A percentile compares a stretch with the other conserved stretches of the same genome.
Evolutionary conservation across 1,140 invertebrate species (phyloP).

Genomic region (Hetaerina americana): DNA sequence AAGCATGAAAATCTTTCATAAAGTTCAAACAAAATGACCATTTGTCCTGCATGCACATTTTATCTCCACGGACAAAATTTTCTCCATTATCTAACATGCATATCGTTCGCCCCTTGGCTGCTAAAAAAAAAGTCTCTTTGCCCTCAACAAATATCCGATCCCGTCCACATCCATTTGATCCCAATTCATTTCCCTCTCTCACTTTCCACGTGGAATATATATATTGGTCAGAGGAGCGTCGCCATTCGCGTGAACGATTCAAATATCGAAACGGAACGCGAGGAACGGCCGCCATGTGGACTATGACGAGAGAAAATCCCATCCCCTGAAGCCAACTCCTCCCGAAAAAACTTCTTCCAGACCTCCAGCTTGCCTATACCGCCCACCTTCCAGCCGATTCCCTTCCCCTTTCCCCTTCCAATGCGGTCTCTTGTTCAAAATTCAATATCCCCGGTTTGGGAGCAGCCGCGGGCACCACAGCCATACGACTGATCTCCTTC

Average conservation of each 20-base stretch:
- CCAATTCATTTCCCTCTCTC: not conserved
- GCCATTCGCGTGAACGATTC: not conserved
- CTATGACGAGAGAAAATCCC: not conserved
- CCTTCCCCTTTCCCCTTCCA: not conserved
- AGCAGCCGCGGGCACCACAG: not conserved
- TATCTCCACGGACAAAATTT: too few relatives aligned
- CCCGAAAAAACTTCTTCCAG: too few relatives aligned
- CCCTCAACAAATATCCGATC: too few relatives aligned
- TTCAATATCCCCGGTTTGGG: not conserved
- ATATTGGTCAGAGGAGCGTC: not conserved
- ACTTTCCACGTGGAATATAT: not conserved
- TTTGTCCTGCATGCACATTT: too few relatives aligned
- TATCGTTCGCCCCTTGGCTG: too few relatives aligned
- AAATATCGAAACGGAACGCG: not conserved
- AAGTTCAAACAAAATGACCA: too few relatives aligned
- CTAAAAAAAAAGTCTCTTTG: too few relatives aligned
- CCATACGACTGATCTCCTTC: not conserved
- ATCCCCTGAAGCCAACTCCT: too few relatives aligned
- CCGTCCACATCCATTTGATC: too few relatives aligned
- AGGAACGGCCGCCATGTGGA: not conserved
- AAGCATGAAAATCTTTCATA: too few relatives aligned
- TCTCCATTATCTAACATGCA: too few relatives aligned
- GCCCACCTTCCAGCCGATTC: not conserved
- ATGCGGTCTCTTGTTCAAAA: not conserved
- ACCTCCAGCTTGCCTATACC: not conserved